phyloP scores from a whole-genome alignment of 2,888 invertebrate genomes.

The Agrilus biguttatus region DNA sequence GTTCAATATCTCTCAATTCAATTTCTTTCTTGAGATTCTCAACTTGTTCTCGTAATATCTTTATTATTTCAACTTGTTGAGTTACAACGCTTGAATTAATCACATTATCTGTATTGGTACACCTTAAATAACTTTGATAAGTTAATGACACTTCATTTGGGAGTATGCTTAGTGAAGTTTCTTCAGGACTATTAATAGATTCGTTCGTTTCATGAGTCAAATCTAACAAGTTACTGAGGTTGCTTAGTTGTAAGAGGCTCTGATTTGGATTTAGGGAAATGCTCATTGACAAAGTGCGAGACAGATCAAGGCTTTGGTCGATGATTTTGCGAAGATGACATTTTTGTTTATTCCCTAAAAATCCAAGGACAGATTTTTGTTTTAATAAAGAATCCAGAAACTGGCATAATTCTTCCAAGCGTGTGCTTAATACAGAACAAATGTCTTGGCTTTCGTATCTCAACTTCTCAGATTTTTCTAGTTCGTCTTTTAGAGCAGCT shows the following conservation, averaged over 20 bases:
- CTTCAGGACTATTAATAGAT: conserved; percentile 7
- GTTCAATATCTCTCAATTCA: conserved; percentile 24
- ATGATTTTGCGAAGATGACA: conserved; percentile 38
- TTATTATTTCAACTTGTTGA: conserved; percentile 17
- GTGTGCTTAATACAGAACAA: conserved; percentile 37
- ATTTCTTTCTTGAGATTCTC: conserved; percentile 27
- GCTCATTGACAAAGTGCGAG: conserved; percentile 33
- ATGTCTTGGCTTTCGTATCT: conserved; percentile 30
- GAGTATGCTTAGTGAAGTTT: conserved; percentile 18
- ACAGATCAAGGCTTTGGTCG: conserved; percentile 38
- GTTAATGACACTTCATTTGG: conserved; percentile 23
- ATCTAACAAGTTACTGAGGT: conserved; percentile 32
- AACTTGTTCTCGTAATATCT: conserved; percentile 25
- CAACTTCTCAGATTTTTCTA: conserved; percentile 25
- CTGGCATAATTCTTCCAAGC: conserved; percentile 49
- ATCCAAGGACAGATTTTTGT: conserved; percentile 42
- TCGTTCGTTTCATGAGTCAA: conserved; percentile 16
- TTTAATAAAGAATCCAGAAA: conserved; percentile 49
- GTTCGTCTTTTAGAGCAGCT: conserved; percentile 19
- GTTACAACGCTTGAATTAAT: conserved; percentile 5
- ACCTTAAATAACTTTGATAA: conserved; percentile 22
- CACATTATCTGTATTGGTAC: conserved; percentile 9
- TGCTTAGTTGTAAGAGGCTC: conserved; percentile 34
- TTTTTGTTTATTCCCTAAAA: conserved; percentile 36
- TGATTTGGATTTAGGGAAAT: conserved; percentile 32